A percentile compares a stretch with the other conserved stretches of the same genome.
Evolutionary conservation across 2,113 vertebrate species (phyloP).

Genomic region (Patagioenas fasciata): DNA sequence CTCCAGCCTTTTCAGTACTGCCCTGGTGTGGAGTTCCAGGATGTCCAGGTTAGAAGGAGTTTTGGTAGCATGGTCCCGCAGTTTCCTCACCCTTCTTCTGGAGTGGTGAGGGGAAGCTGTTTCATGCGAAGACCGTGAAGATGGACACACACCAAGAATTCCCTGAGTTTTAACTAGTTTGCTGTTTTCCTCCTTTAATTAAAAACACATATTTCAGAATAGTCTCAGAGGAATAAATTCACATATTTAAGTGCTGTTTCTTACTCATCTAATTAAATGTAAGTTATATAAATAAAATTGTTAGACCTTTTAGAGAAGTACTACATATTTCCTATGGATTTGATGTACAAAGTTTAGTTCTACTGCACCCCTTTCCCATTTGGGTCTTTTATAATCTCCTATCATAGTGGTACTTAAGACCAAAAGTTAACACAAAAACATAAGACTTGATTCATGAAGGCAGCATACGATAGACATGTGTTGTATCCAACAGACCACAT

Average conservation of each 20-base stretch:
- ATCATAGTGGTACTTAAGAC: not conserved
- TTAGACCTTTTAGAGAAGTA: not conserved
- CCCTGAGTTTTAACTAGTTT: constrained; percentile 94
- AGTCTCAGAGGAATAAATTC: constrained; percentile 5
- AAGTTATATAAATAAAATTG: not conserved
- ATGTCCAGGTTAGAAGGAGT: constrained; percentile 92
- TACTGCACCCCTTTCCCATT: not conserved
- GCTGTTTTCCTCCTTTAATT: constrained; percentile 87
- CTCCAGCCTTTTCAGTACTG: constrained; percentile 93
- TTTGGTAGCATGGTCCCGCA: constrained; percentile 87
- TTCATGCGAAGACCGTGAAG: constrained; percentile 85
- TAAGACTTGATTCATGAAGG: not conserved
- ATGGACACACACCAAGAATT: constrained; percentile 81
- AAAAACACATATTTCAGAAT: constrained; percentile 42
- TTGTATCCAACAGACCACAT: not conserved
- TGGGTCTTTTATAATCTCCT: not conserved
- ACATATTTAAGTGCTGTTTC: not conserved
- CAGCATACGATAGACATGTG: not conserved
- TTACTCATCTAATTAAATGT: not conserved
- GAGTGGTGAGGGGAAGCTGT: constrained; percentile 81
- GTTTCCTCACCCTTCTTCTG: constrained; percentile 82
- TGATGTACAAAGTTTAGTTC: not conserved
- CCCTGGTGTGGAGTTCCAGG: constrained; percentile 92
- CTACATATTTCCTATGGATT: not conserved
- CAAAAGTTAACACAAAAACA: not conserved